These are phyloP conservation scores for Arctopsyche grandis DNA, from an alignment of 1,140 invertebrate species.

Conservation along the genomic window DNA sequence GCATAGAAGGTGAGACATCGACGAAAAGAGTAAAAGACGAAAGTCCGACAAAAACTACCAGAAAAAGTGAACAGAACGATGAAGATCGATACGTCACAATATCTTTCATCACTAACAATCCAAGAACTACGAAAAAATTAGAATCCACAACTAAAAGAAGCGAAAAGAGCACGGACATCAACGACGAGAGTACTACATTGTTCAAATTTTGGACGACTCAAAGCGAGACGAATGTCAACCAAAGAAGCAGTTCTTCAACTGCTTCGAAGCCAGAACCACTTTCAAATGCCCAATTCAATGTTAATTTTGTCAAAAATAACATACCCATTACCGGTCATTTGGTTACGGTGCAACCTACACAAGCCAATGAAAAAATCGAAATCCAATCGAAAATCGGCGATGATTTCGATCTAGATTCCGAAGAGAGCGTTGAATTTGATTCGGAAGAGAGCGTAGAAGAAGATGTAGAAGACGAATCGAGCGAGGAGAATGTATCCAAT, in stretches of 20 bases:
- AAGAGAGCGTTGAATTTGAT: background rate
- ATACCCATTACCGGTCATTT: constrained; percentile 31
- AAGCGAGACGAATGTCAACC: constrained; percentile 10
- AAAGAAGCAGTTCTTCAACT: background rate
- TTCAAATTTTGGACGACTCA: constrained; percentile 50
- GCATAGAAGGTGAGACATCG: background rate
- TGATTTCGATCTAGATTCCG: constrained; percentile 14
- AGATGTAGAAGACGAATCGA: background rate
- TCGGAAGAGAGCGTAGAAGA: background rate
- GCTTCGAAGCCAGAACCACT: background rate
- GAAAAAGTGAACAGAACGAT: background rate
- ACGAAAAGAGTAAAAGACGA: background rate
- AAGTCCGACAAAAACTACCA: background rate
- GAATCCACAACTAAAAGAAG: constrained; percentile 34
- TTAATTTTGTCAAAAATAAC: constrained; percentile 38
- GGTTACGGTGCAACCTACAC: constrained; percentile 18
- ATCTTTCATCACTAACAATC: constrained; percentile 43
- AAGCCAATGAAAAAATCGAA: background rate
- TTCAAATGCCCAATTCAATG: constrained; percentile 5
- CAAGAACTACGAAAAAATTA: constrained; percentile 37
- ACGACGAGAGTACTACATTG: constrained; percentile 16
- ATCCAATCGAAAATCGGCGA: constrained; percentile 17
- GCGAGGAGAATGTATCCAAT: background rate
- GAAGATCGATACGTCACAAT: constrained; percentile 40
- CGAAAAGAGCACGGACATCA: constrained; percentile 33